Conservation (phyloP, 2,888 invertebrate genomes). For the Pandemis corylana region DNA sequence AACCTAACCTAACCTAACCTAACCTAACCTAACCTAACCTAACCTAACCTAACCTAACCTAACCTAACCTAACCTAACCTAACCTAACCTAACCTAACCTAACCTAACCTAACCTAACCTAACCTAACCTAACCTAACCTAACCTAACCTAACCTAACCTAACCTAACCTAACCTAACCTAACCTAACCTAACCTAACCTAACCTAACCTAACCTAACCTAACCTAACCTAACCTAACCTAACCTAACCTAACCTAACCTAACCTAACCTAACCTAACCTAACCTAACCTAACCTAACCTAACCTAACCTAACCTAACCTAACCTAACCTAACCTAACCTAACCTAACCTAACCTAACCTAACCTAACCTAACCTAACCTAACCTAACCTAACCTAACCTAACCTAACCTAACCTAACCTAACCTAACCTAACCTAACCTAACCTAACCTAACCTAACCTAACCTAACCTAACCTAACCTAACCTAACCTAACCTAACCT, state of each 20-base stretch:
- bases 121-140: slow-evolving; percentile 17
- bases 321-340: slow-evolving; percentile 15
- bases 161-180: slow-evolving; percentile 17
- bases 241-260: slow-evolving; percentile 17
- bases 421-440: slow-evolving; percentile 11
- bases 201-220: slow-evolving; percentile 17
- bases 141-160: slow-evolving; percentile 17
- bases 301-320: slow-evolving; percentile 17
- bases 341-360: slow-evolving; percentile 14
- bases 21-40: slow-evolving; percentile 15
- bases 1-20: slow-evolving; percentile 15
- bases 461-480: slow-evolving; percentile 14
- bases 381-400: slow-evolving; percentile 14
- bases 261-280: slow-evolving; percentile 14
- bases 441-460: slow-evolving; percentile 13
- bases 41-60: slow-evolving; percentile 7
- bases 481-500: slow-evolving; percentile 14
- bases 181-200: slow-evolving; percentile 17
- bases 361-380: slow-evolving; percentile 14
- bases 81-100: slow-evolving; percentile 17
- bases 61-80: slow-evolving; percentile 17
- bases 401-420: slow-evolving; percentile 14
- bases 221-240: slow-evolving; percentile 17
- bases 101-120: slow-evolving; percentile 16
- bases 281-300: slow-evolving; percentile 17